phyloP scores from a whole-genome alignment of 2,797 vertebrate genomes.

The Paratrypauchen microcephalus region DNA sequence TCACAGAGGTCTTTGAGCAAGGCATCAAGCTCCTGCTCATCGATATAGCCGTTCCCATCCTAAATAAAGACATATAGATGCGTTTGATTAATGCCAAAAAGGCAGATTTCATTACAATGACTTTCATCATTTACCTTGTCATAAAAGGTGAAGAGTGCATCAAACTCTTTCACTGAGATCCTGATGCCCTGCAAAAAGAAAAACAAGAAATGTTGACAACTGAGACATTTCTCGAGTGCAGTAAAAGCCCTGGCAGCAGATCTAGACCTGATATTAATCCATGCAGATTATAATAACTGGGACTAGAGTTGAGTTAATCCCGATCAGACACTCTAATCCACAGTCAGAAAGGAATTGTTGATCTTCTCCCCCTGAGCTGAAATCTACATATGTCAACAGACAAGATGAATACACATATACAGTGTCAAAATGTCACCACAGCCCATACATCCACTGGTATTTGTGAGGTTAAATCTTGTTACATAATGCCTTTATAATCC shows the following conservation, averaged over 20 bases:
- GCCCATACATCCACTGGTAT: conserved; percentile 10
- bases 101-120: neutral
- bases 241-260: conserved; percentile 43
- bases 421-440: conserved; percentile 12
- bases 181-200: conserved; percentile 81
- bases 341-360: conserved; percentile 58
- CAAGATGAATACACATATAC: conserved; percentile 26
- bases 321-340: conserved; percentile 66
- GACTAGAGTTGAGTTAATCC: conserved; percentile 75
- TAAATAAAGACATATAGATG: conserved; percentile 52
- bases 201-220: conserved; percentile 18
- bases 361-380: conserved; percentile 41
- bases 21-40: conserved; percentile 93
- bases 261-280: conserved; percentile 72
- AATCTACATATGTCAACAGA: conserved; percentile 37
- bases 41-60: conserved; percentile 94
- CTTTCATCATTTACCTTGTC: conserved; percentile 83
- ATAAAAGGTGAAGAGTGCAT: conserved; percentile 89
- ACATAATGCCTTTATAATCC: conserved; percentile 8
- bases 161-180: conserved; percentile 86
- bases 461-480: neutral
- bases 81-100: conserved; percentile 10
- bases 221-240: conserved; percentile 54
- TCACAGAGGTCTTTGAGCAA: conserved; percentile 93
- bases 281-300: conserved; percentile 75